Conservation (phyloP, 2,797 vertebrate genomes). For the Poeciliopsis paucimaculata region DNA sequence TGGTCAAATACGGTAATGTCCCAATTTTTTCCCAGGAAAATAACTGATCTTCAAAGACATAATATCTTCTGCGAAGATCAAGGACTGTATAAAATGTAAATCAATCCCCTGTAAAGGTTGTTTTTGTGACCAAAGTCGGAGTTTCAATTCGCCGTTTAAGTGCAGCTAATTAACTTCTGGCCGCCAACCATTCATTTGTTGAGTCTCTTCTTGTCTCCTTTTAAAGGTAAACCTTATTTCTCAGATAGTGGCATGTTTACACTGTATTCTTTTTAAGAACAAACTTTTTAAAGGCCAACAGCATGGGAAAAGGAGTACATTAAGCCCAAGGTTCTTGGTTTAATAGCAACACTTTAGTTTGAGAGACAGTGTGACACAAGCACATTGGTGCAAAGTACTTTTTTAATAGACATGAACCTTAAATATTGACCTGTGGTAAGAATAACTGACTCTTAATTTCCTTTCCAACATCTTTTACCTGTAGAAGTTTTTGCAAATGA, state of each 20-base stretch:
- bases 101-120: neutral
- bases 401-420: neutral
- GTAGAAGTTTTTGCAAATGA: neutral
- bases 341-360: neutral
- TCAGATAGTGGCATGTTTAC: neutral
- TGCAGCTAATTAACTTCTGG: conserved; percentile 1
- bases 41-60: neutral
- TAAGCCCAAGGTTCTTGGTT: neutral
- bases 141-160: neutral
- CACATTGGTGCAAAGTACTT: neutral
- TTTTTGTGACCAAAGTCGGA: neutral
- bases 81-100: neutral
- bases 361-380: neutral
- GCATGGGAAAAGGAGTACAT: neutral
- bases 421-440: neutral
- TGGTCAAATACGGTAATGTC: neutral
- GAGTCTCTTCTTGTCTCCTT: neutral
- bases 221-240: neutral
- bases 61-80: neutral
- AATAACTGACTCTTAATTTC: neutral
- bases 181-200: neutral
- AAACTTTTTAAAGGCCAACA: neutral
- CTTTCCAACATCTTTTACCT: neutral
- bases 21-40: neutral
- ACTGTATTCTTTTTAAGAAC: neutral